Percentiles rank a stretch among this genome's conserved stretches.
These are phyloP conservation scores for Okapia johnstoni DNA, from an alignment of 2,113 vertebrate species.

Conservation along the genomic window DNA sequence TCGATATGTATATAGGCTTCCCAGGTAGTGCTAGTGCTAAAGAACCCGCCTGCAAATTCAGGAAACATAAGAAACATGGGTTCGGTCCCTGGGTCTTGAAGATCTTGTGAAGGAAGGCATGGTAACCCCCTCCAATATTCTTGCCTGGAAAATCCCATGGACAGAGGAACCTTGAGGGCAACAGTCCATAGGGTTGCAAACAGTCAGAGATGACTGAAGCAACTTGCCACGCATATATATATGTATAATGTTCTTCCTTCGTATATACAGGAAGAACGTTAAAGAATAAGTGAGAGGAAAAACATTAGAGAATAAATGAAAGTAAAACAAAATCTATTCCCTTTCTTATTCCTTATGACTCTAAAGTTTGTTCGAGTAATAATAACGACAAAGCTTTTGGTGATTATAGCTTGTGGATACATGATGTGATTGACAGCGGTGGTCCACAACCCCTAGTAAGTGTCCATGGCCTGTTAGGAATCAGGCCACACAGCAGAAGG, in stretches of 20 bases:
- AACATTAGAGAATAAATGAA: neutral
- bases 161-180: neutral
- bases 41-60: neutral
- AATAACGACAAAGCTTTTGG: neutral
- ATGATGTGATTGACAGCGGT: neutral
- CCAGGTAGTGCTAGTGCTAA: neutral
- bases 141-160: neutral
- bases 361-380: neutral
- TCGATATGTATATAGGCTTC: neutral
- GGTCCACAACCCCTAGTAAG: neutral
- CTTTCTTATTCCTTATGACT: neutral
- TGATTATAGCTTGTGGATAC: neutral
- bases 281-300: neutral
- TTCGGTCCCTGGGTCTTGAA: neutral
- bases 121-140: neutral
- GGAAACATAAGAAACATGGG: neutral
- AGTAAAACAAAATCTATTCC: neutral
- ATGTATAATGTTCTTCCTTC: neutral
- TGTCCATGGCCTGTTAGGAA: neutral
- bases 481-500: neutral
- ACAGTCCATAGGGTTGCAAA: neutral
- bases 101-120: neutral
- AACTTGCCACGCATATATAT: accelerated
- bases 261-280: too few species aligned
- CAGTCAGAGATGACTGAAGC: neutral